phyloP scores from a whole-genome alignment of 2,888 invertebrate species.

The Drosophila anceps region DNA sequence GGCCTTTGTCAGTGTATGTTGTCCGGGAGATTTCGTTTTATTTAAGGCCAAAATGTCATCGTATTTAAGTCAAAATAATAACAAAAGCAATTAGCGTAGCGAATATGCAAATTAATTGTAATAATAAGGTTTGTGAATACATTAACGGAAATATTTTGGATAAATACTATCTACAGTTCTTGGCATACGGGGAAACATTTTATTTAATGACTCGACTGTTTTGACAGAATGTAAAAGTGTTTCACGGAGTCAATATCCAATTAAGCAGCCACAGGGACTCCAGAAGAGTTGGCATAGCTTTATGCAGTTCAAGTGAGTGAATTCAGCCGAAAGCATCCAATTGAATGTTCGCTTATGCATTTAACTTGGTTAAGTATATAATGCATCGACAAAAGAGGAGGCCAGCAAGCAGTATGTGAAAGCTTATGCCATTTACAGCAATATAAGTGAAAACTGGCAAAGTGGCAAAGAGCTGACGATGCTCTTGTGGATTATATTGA shows the following conservation, averaged over 20 bases:
- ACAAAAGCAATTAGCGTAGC: slow-evolving; percentile 33
- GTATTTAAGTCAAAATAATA: slow-evolving; percentile 59
- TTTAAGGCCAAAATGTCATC: slow-evolving; percentile 64
- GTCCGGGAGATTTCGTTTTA: slow-evolving; percentile 38
- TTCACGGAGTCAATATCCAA: slow-evolving; percentile 10
- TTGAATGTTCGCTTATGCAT: slow-evolving; percentile 25
- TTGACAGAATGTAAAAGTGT: slow-evolving; percentile 21
- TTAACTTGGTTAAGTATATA: slow-evolving; percentile 20
- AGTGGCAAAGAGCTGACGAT: background rate
- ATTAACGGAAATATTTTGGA: slow-evolving; percentile 37
- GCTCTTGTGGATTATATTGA: background rate
- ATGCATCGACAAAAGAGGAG: background rate
- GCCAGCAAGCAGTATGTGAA: background rate
- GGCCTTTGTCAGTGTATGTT: slow-evolving; percentile 50
- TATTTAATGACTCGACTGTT: slow-evolving; percentile 22
- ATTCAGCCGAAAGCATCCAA: slow-evolving; percentile 6
- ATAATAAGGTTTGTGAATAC: slow-evolving; percentile 50
- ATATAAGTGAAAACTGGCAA: background rate
- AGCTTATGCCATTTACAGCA: background rate
- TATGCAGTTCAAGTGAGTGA: slow-evolving; percentile 17
- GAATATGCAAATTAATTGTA: slow-evolving; percentile 59
- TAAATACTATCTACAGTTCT: slow-evolving; percentile 16
- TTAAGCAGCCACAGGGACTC: slow-evolving; percentile 12
- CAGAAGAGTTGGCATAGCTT: slow-evolving; percentile 13
- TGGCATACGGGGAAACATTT: slow-evolving; percentile 19